Conservation (phyloP, 2,113 vertebrate species). For the Macquaria ambigua region DNA sequence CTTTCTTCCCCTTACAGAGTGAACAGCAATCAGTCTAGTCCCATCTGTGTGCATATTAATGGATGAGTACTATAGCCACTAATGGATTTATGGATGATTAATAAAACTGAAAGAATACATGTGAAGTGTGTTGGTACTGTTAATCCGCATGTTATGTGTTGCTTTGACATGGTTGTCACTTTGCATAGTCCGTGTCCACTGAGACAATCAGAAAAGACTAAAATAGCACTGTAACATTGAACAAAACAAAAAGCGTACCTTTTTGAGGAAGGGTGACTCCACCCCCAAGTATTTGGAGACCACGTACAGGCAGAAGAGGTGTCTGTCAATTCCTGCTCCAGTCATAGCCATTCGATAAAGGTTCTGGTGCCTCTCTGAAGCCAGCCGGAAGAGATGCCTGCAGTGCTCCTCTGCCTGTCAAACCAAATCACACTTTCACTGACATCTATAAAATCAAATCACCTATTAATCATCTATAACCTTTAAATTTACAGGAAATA, state of each 20-base stretch:
- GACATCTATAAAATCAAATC: not conserved
- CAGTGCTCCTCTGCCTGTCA: constrained; percentile 82
- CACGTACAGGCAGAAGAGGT: constrained; percentile 91
- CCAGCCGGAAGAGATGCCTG: constrained; percentile 80
- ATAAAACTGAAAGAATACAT: not conserved
- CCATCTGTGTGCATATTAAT: too few species aligned
- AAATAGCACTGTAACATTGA: not conserved
- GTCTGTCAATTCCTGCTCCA: constrained; percentile 88
- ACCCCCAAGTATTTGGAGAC: constrained; percentile 88
- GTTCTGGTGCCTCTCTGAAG: constrained; percentile 89
- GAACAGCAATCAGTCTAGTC: too few species aligned
- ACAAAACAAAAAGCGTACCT: constrained; percentile 66
- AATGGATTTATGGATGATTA: too few species aligned
- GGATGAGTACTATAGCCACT: too few species aligned
- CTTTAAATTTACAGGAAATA: not conserved
- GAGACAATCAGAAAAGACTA: not conserved
- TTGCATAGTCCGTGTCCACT: not conserved
- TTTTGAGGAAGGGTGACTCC: constrained; percentile 87
- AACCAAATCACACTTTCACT: constrained; percentile 5
- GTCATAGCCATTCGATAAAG: constrained; percentile 90
- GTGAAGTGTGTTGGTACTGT: not conserved
- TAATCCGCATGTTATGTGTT: too few species aligned
- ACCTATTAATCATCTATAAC: too few species aligned
- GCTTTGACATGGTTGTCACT: not conserved
- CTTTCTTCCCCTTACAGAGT: too few species aligned